Evolutionary conservation across 2,888 invertebrate species (phyloP).

Genomic region (Eupithecia centaureata): DNA sequence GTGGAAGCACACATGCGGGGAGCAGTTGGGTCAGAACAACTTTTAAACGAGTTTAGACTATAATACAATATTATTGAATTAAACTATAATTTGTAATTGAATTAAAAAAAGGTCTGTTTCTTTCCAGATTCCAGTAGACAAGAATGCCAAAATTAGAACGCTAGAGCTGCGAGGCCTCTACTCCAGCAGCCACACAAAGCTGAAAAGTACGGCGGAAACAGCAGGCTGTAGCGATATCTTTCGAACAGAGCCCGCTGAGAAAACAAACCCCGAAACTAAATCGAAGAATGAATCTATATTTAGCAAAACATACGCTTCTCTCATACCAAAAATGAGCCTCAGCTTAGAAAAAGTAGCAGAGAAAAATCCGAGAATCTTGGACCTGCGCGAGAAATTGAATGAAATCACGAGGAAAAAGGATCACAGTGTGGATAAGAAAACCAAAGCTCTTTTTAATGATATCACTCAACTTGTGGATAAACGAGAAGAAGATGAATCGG

Average conservation of each 20-base stretch:
- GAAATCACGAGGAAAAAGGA: conserved; percentile 77
- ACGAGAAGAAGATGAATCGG: conserved; percentile 79
- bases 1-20: conserved; percentile 57
- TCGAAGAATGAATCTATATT: conserved; percentile 64
- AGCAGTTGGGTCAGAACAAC: conserved; percentile 39
- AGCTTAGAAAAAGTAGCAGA: conserved; percentile 74
- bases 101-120: conserved; percentile 39
- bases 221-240: conserved; percentile 55
- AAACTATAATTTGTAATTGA: conserved; percentile 7
- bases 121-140: conserved; percentile 79
- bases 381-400: conserved; percentile 76
- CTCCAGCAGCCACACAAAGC: conserved; percentile 62
- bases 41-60: not conserved
- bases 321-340: conserved; percentile 78
- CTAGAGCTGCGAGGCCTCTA: conserved; percentile 70
- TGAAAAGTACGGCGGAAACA: conserved; percentile 60
- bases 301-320: conserved; percentile 68
- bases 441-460: conserved; percentile 74
- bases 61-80: not conserved
- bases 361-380: conserved; percentile 76
- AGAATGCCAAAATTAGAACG: conserved; percentile 74
- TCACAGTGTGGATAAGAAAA: conserved; percentile 71
- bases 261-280: conserved; percentile 55
- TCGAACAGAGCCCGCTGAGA: conserved; percentile 56
- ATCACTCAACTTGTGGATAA: conserved; percentile 77